These are phyloP conservation scores for Turnix velox DNA, from an alignment of 2,113 vertebrate species.

Conservation along the genomic window DNA sequence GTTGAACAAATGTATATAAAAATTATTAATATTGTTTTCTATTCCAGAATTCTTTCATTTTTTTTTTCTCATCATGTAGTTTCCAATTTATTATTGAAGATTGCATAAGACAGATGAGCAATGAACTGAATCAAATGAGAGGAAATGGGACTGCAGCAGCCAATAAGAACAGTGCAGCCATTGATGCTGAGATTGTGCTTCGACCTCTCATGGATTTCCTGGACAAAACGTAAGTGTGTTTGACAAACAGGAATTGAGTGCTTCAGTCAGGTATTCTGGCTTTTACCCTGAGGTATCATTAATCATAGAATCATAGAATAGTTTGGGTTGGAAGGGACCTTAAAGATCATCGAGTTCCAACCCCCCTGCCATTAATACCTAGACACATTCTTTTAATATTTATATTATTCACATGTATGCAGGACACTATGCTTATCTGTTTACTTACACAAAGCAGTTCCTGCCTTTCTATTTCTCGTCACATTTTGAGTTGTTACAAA, in stretches of 20 bases:
- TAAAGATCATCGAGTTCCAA: too few species aligned
- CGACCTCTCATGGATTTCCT: conserved; percentile 95
- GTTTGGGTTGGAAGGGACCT: too few species aligned
- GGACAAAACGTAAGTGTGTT: conserved; percentile 86
- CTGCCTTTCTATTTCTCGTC: neutral
- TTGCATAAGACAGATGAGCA: conserved; percentile 93
- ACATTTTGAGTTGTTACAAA: neutral
- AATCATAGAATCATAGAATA: too few species aligned
- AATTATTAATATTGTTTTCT: neutral
- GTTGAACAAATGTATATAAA: too few species aligned
- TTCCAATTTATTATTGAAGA: conserved; percentile 91
- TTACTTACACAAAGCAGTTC: neutral
- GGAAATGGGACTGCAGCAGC: conserved; percentile 70
- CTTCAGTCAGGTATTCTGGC: neutral
- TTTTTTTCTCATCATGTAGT: conserved; percentile 56
- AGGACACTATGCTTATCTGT: neutral
- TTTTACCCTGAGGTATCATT: neutral
- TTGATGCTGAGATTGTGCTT: conserved; percentile 90
- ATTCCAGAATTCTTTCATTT: neutral
- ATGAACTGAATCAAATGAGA: conserved; percentile 89
- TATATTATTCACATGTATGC: neutral
- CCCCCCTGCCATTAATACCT: too few species aligned
- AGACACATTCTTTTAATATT: neutral
- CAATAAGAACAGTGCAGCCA: conserved; percentile 85
- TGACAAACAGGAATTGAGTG: neutral